Conservation (phyloP, 1,140 invertebrate genomes). For the Acromyrmex charruanus region DNA sequence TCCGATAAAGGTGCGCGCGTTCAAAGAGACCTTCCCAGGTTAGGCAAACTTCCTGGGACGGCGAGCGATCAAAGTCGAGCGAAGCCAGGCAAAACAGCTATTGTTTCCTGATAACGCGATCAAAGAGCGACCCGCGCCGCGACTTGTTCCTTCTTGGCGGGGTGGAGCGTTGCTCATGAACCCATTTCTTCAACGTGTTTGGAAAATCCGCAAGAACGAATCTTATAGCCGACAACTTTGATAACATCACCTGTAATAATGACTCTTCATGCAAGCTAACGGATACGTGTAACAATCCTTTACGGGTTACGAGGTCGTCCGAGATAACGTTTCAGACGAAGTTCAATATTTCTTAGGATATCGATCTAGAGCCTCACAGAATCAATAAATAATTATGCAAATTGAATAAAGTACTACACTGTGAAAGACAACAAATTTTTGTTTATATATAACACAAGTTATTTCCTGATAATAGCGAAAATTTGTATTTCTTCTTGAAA, state of each 20-base stretch:
- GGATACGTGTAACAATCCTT: not conserved
- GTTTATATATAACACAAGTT: not conserved
- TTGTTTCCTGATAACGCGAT: conserved; percentile 74
- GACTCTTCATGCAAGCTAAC: not conserved
- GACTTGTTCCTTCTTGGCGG: conserved; percentile 48
- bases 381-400: not conserved
- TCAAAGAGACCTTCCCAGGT: conserved; percentile 65
- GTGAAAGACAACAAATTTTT: not conserved
- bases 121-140: conserved; percentile 48
- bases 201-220: conserved; percentile 64
- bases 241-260: conserved; percentile 37
- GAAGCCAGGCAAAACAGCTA: conserved; percentile 72
- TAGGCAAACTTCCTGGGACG: conserved; percentile 71
- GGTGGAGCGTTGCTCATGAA: conserved; percentile 35
- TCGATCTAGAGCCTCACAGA: not conserved
- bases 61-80: conserved; percentile 70
- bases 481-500: not conserved
- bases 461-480: not conserved
- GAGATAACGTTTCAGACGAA: conserved; percentile 17
- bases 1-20: conserved; percentile 68
- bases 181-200: conserved; percentile 30
- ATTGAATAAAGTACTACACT: not conserved
- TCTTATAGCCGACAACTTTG: conserved; percentile 48
- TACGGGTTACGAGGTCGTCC: not conserved
- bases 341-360: not conserved